Base-by-base conservation (phyloP, 2,113 vertebrate species). In the Orcinus orca region DNA sequence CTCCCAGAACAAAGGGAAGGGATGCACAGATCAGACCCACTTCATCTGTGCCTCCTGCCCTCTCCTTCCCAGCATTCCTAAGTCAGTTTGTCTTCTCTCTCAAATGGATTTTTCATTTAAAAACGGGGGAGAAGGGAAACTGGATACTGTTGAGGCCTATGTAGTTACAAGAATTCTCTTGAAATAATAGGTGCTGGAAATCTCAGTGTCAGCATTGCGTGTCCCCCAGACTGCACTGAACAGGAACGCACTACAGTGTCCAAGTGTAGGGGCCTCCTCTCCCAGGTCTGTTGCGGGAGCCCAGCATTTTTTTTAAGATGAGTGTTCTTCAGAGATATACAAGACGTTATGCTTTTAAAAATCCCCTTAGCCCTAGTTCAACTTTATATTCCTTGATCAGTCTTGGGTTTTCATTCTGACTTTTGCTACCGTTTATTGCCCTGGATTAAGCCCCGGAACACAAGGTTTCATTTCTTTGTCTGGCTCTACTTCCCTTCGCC, bases 401-500 rank as follows among this genome's bases (percentile, higher is more conserved):
- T 86, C 95, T 93, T 82, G 77, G 90, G 76, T 88, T 97, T 93
- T 67, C 76, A 65, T 94, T 14, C 76, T 50, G 97, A 92, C 82
- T 98, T 98, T 92, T 95, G 87, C 96, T 96, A 82, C 73, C 58
- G 50, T 94, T 98, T 97, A 98, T 97, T 95, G 97, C 93, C 86
- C 41, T 38, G 31, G 96, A 95, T 83, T 96, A 88, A 98, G 88
- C 92, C 53, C 93, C 85, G 88, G 47, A 88, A 63, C 95, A 79
- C 90, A 88, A 93, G 93, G 95, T 50, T 96, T 88, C 90, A 92
- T 70, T 92, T 97, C 67, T 96, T 94, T 96, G 95, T 96, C 93
- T 91, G n/a, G 21, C 92, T 96, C 97, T 74, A 47, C 97, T 96
- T 97, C 44, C 94, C 73, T 88, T 76, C 91, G 88, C 97, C 80